Evolutionary conservation across 2,888 invertebrate genomes (phyloP), one percentile per base, ranked within the genome.

Genomic region (Rhodophaea formosa): DNA sequence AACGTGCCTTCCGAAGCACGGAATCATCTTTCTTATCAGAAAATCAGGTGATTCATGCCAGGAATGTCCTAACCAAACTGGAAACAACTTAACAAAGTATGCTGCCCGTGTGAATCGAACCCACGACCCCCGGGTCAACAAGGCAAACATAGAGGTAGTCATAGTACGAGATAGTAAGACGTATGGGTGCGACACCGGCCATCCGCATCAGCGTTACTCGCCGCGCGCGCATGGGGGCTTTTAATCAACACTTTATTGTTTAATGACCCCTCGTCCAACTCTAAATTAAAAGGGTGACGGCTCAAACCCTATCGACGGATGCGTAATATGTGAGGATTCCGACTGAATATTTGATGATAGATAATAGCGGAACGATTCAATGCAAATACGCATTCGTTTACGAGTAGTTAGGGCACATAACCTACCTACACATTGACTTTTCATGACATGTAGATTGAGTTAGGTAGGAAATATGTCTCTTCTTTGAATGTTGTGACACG

Each of bases 181-280:
- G 17, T 51, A 16, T 17, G 39, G 17, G 51, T 35, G 7, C 17
- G 51, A 35, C 51, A 51, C 35, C 44, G 10, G 44, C 15, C 15
- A 53, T 54, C 44, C 44, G 44, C 53, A 44, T 23, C 42, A 43
- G 17, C 56, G 61, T 68, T 68, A 59, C 66, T 68, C 68, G 68
- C 69, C 74, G 77, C 81, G 80, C 82, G 84, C 83, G 84, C 88
- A 91, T 91, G 86, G 88, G 91, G 91, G 91, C 91, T 90, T 90
- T 91, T 91, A 90, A 91, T 91, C 91, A 90, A 90, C 91, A 90
- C 91, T 90, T 89, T 90, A 90, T 91, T 91, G 91, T 91, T 91
- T 91, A 91, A 91, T 91, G 90, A 89, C 88, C 91, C 88, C 83
- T 89, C 88, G 87, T 79, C 82, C 82, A 78, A 83, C 72, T 85